phyloP scores from a whole-genome alignment of 2,113 vertebrate species.

The Zapornia atra region DNA sequence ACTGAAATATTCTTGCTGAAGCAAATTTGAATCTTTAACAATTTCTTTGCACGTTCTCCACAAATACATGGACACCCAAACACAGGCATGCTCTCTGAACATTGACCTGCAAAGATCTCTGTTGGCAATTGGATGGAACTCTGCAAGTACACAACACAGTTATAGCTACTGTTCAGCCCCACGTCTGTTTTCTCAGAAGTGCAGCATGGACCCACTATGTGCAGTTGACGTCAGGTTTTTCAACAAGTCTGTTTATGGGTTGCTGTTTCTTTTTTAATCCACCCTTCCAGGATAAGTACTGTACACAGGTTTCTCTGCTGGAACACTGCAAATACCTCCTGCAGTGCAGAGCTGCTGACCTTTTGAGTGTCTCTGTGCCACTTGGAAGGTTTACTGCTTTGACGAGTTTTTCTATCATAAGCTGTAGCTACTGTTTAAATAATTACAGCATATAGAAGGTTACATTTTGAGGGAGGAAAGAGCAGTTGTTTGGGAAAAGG shows the following conservation, averaged over 20 bases:
- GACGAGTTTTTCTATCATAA: not conserved
- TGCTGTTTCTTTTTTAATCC: not conserved
- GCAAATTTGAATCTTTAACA: not conserved
- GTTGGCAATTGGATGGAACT: not conserved
- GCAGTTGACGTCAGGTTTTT: not conserved
- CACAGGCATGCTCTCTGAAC: accelerated
- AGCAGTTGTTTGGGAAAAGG: not conserved
- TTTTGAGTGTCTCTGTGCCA: not conserved
- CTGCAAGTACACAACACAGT: not conserved
- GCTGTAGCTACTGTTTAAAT: not conserved
- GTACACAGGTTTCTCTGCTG: not conserved
- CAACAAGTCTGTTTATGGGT: not conserved
- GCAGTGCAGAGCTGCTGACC: not conserved
- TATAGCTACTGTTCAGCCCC: not conserved
- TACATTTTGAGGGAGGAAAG: not conserved
- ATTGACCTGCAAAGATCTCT: not conserved
- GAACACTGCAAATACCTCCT: not conserved
- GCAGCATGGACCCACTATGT: not conserved
- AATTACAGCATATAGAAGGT: not conserved
- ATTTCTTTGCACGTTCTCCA: not conserved
- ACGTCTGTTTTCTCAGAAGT: not conserved
- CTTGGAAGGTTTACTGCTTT: not conserved
- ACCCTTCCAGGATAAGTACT: not conserved
- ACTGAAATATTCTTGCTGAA: not conserved
- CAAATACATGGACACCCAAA: not conserved